These are phyloP conservation scores for Pteronura brasiliensis DNA, from an alignment of 2,113 vertebrate genomes.

Conservation along the genomic window DNA sequence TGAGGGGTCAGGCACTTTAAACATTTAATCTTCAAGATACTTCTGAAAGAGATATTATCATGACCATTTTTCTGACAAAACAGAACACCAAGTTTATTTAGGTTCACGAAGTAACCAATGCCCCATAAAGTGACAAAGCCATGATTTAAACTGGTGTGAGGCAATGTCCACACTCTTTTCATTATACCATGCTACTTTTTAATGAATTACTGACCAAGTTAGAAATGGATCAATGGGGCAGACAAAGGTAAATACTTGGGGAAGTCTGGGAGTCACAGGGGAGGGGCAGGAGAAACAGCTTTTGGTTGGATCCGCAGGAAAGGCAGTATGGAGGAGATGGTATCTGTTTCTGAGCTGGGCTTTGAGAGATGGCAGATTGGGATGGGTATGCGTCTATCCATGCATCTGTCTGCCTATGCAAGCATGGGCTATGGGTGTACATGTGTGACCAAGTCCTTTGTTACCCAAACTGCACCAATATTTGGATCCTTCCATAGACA, in stretches of 20 bases:
- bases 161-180: not conserved
- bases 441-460: not conserved
- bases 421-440: no score
- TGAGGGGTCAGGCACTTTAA: not conserved
- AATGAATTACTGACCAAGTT: not conserved
- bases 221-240: not conserved
- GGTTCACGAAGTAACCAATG: not conserved
- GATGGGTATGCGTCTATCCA: no score
- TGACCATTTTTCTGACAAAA: not conserved
- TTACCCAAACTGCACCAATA: not conserved
- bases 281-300: not conserved
- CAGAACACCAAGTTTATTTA: not conserved
- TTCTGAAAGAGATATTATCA: not conserved
- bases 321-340: not conserved
- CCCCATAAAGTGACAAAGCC: not conserved
- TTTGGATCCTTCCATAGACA: not conserved
- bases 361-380: not conserved
- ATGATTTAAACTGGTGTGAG: not conserved
- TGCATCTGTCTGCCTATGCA: not conserved
- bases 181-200: not conserved
- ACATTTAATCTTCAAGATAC: not conserved
- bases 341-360: fast-evolving
- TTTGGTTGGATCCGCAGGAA: not conserved
- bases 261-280: not conserved
- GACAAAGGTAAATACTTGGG: not conserved